A percentile compares a stretch with the other conserved stretches of the same genome.
Evolutionary conservation across 2,113 vertebrate species (phyloP).

Genomic region (Misgurnus anguillicaudatus): DNA sequence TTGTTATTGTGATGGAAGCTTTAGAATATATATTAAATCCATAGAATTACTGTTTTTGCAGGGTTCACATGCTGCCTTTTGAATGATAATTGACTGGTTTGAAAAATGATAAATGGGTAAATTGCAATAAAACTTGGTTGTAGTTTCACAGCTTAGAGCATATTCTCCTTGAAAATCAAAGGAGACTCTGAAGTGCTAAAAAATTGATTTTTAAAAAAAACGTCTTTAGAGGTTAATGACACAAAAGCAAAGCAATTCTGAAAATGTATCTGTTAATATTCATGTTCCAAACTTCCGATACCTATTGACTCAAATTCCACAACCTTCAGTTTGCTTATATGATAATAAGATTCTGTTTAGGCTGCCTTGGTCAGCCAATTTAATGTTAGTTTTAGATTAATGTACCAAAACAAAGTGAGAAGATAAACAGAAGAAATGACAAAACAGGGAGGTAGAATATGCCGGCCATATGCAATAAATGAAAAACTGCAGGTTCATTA

Average conservation of each 20-base stretch:
- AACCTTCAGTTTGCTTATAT: background rate
- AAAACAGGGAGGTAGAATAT: too few relatives aligned
- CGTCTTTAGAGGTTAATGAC: background rate
- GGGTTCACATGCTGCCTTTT: background rate
- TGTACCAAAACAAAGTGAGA: background rate
- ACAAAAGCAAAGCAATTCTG: background rate
- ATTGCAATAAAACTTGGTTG: background rate
- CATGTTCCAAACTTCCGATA: background rate
- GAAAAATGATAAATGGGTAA: background rate
- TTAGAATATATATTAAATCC: too few relatives aligned
- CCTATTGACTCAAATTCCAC: too few relatives aligned
- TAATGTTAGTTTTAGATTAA: background rate
- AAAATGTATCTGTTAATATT: background rate
- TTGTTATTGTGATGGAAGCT: too few relatives aligned
- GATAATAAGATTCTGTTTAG: background rate
- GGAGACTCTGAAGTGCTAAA: background rate
- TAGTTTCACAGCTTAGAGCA: background rate
- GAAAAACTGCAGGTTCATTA: background rate
- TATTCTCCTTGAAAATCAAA: background rate
- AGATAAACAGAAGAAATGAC: background rate
- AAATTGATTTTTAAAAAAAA: background rate
- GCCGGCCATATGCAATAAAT: too few relatives aligned
- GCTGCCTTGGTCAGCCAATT: background rate
- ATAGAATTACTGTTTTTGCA: background rate
- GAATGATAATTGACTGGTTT: background rate